These are phyloP conservation scores for Andrena dorsata DNA, from an alignment of 2,888 invertebrate genomes.

Conservation along the genomic window DNA sequence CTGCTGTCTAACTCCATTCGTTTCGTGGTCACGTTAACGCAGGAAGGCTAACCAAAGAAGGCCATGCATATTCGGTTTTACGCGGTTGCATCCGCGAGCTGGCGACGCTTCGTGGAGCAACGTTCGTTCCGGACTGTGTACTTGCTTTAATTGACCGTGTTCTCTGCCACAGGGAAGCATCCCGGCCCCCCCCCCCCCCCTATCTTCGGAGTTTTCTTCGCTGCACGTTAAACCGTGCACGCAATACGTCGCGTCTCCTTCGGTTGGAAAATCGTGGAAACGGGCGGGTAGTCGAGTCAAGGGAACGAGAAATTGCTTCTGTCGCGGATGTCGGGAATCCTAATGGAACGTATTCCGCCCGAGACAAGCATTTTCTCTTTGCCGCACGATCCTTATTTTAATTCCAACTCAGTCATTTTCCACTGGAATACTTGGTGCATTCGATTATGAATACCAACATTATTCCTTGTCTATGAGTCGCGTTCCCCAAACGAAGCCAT, in stretches of 20 bases:
- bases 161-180: conserved; percentile 33
- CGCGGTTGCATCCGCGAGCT: conserved; percentile 34
- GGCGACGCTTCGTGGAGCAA: conserved; percentile 77
- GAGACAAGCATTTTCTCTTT: background rate
- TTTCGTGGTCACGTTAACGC: conserved; percentile 1
- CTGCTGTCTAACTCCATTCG: background rate
- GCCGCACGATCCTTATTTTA: background rate
- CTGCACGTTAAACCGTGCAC: conserved; percentile 29
- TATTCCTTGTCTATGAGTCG: background rate
- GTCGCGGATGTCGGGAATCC: conserved; percentile 3
- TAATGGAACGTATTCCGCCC: background rate
- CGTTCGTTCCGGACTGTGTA: conserved; percentile 82
- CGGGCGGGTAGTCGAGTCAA: background rate
- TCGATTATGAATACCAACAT: background rate
- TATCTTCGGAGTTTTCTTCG: conserved; percentile 39
- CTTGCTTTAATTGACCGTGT: conserved; percentile 77
- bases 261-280: conserved; percentile 16
- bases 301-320: conserved; percentile 16
- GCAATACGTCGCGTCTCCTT: conserved; percentile 29
- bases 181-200: conserved; percentile 44
- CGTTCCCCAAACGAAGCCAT: background rate
- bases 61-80: conserved; percentile 12
- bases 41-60: conserved; percentile 28
- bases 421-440: background rate
- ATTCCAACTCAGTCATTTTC: background rate